Conservation (phyloP, 2,888 invertebrate genomes). For the Trypoxylon attenuatum region DNA sequence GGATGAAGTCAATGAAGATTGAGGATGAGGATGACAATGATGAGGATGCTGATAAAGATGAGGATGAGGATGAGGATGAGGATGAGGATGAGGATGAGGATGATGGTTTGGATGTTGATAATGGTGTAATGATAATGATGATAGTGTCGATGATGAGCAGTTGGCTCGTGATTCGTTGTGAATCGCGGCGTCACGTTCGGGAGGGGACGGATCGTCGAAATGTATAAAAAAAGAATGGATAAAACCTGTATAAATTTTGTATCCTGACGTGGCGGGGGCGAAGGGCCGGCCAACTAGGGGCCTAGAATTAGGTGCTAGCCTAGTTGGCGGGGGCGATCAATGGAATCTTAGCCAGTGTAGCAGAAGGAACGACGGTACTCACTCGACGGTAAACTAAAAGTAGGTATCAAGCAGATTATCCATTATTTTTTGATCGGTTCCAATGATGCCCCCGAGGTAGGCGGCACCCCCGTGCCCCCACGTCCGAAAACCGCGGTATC, state of each 20-base stretch:
- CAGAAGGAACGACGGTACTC: not conserved
- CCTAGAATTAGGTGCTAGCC: slow-evolving; percentile 2
- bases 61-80: slow-evolving; percentile 15
- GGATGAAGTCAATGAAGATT: slow-evolving; percentile 12
- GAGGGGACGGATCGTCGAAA: slow-evolving; percentile 43
- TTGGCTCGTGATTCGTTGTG: slow-evolving; percentile 59
- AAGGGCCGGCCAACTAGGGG: slow-evolving; percentile 27
- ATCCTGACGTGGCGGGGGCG: slow-evolving; percentile 50
- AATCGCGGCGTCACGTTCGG: slow-evolving; percentile 53
- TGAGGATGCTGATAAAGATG: slow-evolving; percentile 22
- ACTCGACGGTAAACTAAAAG: slow-evolving; percentile 7
- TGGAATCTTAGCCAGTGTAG: slow-evolving; percentile 19
- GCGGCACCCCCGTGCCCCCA: slow-evolving; percentile 31
- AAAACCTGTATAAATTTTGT: slow-evolving; percentile 53
- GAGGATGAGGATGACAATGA: slow-evolving; percentile 18
- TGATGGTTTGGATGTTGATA: slow-evolving; percentile 11
- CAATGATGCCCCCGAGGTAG: slow-evolving; percentile 21
- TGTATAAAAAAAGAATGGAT: slow-evolving; percentile 14
- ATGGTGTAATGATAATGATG: slow-evolving; percentile 23
- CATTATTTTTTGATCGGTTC: slow-evolving; percentile 35
- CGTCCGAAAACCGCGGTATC: slow-evolving; percentile 38
- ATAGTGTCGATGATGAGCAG: slow-evolving; percentile 7
- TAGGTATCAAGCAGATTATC: slow-evolving; percentile 10
- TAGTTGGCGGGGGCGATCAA: slow-evolving; percentile 11
- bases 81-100: slow-evolving; percentile 13